Evolutionary conservation across 2,113 vertebrate genomes (phyloP).

Genomic region (Trogon melanurus): DNA sequence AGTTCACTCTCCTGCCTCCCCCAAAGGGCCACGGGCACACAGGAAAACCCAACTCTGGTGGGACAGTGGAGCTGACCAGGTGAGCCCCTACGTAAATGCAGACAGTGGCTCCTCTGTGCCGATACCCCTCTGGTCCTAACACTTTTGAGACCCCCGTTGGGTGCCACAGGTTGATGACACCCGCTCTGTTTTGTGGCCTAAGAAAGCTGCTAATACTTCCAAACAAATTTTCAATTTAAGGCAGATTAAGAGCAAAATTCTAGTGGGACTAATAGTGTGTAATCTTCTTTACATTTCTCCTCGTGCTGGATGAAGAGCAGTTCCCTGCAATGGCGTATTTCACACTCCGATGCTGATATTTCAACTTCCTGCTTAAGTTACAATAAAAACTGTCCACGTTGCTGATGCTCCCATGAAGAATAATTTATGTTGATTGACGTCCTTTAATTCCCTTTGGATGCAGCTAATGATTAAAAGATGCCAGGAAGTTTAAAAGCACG

Average conservation of each 20-base stretch:
- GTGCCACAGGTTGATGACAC: rapidly evolving
- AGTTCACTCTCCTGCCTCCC: not conserved
- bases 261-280: constrained; percentile 46
- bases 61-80: rapidly evolving
- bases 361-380: constrained; percentile 65
- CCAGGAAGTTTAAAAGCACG: constrained; percentile 23
- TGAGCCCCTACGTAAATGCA: not conserved
- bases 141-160: rapidly evolving
- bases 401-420: constrained; percentile 47
- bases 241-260: constrained; percentile 56
- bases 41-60: not conserved
- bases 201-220: not conserved
- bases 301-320: constrained; percentile 3
- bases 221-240: constrained; percentile 39
- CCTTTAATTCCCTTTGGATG: constrained; percentile 59
- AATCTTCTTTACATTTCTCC: constrained; percentile 51
- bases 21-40: rapidly evolving
- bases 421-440: constrained; percentile 63
- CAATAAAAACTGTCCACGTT: constrained; percentile 59
- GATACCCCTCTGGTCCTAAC: not conserved
- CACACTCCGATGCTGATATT: constrained; percentile 45
- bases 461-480: constrained; percentile 62
- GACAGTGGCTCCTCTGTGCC: not conserved
- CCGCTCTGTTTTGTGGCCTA: not conserved
- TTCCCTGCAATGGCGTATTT: constrained; percentile 36